Percentiles rank a stretch among this genome's conserved stretches.
Evolutionary conservation across 2,888 invertebrate species (phyloP).

Genomic region (Flabesymbios commensalis): DNA sequence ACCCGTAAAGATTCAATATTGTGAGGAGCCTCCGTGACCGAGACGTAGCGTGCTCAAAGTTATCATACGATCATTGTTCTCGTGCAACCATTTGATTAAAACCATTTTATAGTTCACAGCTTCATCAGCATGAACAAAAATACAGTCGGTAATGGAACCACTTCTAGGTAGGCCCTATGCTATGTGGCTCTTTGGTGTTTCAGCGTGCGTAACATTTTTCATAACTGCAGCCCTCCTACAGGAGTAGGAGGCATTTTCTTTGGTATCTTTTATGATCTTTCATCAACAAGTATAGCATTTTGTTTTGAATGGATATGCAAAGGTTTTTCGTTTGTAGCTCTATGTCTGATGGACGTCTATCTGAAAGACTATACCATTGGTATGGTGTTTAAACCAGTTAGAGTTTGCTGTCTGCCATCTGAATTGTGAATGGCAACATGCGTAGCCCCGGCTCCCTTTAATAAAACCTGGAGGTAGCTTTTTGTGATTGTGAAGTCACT

Average conservation of each 20-base stretch:
- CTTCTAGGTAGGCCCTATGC: not conserved
- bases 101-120: not conserved
- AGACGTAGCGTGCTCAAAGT: not conserved
- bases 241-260: not conserved
- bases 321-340: not conserved
- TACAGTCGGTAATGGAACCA: not conserved
- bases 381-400: too few relatives aligned
- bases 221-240: not conserved
- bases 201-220: not conserved
- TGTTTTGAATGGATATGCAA: not conserved
- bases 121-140: conserved; percentile 1
- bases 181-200: not conserved
- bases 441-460: too few relatives aligned
- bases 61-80: not conserved
- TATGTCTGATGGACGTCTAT: not conserved
- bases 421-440: too few relatives aligned
- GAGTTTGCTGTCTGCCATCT: too few relatives aligned
- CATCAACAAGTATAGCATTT: not conserved
- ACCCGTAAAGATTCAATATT: not conserved
- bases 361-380: not conserved
- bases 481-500: too few relatives aligned
- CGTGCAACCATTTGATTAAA: not conserved
- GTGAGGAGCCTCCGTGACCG: not conserved
- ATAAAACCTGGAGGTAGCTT: too few relatives aligned
- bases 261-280: not conserved